Base-by-base conservation (phyloP, 2,797 vertebrate species). In the Manis crassicaudata region DNA sequence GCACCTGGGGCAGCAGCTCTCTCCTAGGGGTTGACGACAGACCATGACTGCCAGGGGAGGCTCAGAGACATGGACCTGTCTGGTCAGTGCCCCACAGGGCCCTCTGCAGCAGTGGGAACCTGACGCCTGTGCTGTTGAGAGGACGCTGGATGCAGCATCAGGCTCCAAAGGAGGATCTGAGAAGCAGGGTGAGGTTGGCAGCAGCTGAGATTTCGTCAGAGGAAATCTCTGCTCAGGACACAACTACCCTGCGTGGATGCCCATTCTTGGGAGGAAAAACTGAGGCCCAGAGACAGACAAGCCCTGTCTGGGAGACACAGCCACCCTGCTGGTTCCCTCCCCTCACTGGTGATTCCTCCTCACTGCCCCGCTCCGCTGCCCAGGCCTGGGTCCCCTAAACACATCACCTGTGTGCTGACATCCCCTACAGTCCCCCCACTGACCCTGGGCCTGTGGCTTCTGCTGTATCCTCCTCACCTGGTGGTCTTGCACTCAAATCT, bases 21-120 rank as follows among this genome's bases (percentile, higher is more conserved):
- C 0, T 67, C 35, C 58, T 40, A 0, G 12, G 32, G 92, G 60
- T 62, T 7, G 0, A 46, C 0, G 3, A 54, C 21, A 0, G 56
- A 80, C 2, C 1, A 18, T 52, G 75, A 5, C 76, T 1, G 12
- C 60, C 76, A 88, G 29, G 32, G 60, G 43, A 76, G 37, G 16
- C 37, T 0, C 7, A 75, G 75, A 76, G 73, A 76, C 52, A 52
- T 4, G 50, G 90, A 40, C 37, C 77, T 46, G 0, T 2, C 88
- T 37, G 16, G 60, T 50, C 54, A 2, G 1, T 1, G 85, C 70
- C 77, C 63, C 95, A 62, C 35, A 83, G 62, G 73, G 16, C 21
- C 10, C 23, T 20, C 7, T 0, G 46, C 46, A 63, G 68, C 35
- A 35, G 75, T 37, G 79, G 21, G 92, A 67, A 94, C 70, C 50